Percentiles rank a stretch among this genome's conserved stretches.
These are phyloP conservation scores for Dendroctonus ponderosae DNA, from an alignment of 1,140 invertebrate genomes.

Conservation along the genomic window DNA sequence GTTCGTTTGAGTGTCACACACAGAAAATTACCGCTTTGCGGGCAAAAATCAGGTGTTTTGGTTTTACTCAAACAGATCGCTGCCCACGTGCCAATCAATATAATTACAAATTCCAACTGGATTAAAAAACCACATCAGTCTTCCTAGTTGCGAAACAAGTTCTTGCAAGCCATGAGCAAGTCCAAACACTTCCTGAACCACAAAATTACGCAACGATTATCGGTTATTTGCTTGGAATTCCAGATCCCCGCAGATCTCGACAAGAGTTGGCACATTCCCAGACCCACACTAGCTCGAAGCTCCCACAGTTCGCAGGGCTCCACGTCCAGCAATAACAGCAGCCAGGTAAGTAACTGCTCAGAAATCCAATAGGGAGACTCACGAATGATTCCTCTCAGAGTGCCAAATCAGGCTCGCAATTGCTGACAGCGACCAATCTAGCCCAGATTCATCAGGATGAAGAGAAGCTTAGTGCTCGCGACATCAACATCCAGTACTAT, in stretches of 20 bases:
- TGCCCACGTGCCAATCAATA: no score
- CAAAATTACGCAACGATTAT: no score
- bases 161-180: no score
- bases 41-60: no score
- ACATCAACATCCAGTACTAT: slow-evolving; percentile 49
- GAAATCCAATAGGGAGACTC: neutral
- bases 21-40: no score
- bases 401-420: slow-evolving; percentile 71
- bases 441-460: slow-evolving; percentile 62
- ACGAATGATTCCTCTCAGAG: slow-evolving; percentile 58
- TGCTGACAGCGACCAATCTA: slow-evolving; percentile 75
- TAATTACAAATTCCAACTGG: no score
- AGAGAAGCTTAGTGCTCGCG: slow-evolving; percentile 47
- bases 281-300: slow-evolving; percentile 68
- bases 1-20: no score
- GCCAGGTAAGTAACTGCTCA: slow-evolving; percentile 59
- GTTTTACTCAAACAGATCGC: no score
- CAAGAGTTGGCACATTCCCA: slow-evolving; percentile 70
- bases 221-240: slow-evolving; percentile 24
- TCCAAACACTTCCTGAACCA: no score
- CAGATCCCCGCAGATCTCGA: slow-evolving; percentile 51
- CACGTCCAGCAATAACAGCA: slow-evolving; percentile 70
- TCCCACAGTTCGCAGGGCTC: slow-evolving; percentile 75
- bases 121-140: no score
- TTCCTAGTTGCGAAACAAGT: no score